Base-by-base conservation (phyloP, 2,888 invertebrate genomes). In the Chymomyza amoena region DNA sequence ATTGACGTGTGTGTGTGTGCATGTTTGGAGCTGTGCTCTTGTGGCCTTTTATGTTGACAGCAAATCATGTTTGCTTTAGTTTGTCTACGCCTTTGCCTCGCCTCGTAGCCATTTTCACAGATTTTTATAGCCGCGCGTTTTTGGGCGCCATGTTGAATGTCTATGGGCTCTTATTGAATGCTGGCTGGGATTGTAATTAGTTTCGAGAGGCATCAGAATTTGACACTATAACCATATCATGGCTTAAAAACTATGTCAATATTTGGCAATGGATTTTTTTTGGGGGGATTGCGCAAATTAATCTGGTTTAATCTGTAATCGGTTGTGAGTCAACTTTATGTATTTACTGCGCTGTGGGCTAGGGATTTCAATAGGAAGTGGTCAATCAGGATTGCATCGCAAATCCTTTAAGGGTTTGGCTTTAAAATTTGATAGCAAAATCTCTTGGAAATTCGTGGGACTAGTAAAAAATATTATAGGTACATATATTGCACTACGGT, bases 31-130 rank as follows among this genome's bases (percentile, higher is more conserved):
- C 18, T 25, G 15, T 57, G 57, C 57, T 25, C 25, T 18, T 57
- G 25, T 25, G 57, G 15, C 57, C 57, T 15, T 57, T 57, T 57
- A 57, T 57, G 57, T 57, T 57, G 57, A 57, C 57, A 57, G 57
- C 20, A 57, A 57, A 57, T 57, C 57, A 57, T 57, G 25, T 57
- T 57, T 57, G 25, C 57, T 28, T 57, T 57, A 25, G 20, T 45
- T 13, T 45, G 39, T 45, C 39, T 45, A 45, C 39, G 39, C 10
- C 39, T 45, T 45, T 45, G 39, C 39, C 4, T 45, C 39, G 0
- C 13, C 39, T 32, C 32, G 32, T 7, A 32, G 32, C 25, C 25
- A 25, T 25, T 25, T 25, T 1, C 25, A 25, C 25, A 45, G 39
- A 45, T 45, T 45, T 45, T 45, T 13, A 45, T 45, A 45, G 39